These are phyloP conservation scores for Brachionichthys hirsutus DNA, from an alignment of 2,113 vertebrate genomes.

Conservation along the genomic window DNA sequence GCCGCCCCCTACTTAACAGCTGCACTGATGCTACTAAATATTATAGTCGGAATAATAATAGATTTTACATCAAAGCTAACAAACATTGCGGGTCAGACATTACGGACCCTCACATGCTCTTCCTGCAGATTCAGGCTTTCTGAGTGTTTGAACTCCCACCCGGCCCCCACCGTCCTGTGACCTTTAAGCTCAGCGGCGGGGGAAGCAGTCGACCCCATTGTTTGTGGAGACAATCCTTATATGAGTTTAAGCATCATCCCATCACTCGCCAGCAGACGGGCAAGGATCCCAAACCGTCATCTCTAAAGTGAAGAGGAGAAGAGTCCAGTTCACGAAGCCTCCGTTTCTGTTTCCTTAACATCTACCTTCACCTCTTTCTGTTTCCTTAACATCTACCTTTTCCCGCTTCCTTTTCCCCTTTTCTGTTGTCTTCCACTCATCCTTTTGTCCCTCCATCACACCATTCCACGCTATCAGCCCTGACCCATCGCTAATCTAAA, in stretches of 20 bases:
- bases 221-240: constrained; percentile 20
- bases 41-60: no score
- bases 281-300: constrained; percentile 46
- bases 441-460: constrained; percentile 63
- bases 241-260: constrained; percentile 37
- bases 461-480: constrained; percentile 65
- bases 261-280: constrained; percentile 21
- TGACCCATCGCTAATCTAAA: constrained; percentile 71
- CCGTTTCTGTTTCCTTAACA: constrained; percentile 40
- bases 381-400: constrained; percentile 53
- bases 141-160: constrained; percentile 25
- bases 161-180: constrained; percentile 15
- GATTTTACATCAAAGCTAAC: no score
- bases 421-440: constrained; percentile 41
- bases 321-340: constrained; percentile 13
- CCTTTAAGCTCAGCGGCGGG: constrained; percentile 3
- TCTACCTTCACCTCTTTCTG: constrained; percentile 19
- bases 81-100: neutral
- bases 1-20: no score
- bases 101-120: constrained; percentile 12
- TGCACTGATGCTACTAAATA: no score
- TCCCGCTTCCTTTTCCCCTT: constrained; percentile 22
- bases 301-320: constrained; percentile 16
- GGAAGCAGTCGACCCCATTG: neutral
- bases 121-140: constrained; percentile 46